A percentile compares a stretch with the other conserved stretches of the same genome.
These are phyloP conservation scores for Notospermus geniculatus DNA, from an alignment of 1,140 invertebrate species.

Conservation along the genomic window DNA sequence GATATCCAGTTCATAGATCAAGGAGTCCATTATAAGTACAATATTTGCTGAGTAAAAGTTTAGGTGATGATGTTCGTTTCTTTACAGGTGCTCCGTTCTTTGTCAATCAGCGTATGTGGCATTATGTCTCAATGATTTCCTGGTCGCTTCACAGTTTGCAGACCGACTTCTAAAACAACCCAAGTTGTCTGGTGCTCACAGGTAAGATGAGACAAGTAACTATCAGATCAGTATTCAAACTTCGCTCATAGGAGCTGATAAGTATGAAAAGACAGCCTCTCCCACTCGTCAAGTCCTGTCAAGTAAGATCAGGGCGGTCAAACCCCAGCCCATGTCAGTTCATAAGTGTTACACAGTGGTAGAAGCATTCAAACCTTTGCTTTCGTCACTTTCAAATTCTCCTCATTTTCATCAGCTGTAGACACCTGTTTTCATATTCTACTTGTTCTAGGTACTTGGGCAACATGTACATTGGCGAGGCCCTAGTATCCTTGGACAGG, in stretches of 20 bases:
- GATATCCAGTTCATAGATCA: too few relatives aligned
- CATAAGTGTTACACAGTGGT: too few relatives aligned
- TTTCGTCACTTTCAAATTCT: too few relatives aligned
- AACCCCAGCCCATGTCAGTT: too few relatives aligned
- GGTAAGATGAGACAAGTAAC: slow-evolving; percentile 53
- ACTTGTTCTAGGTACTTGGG: slow-evolving; percentile 69
- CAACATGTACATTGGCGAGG: slow-evolving; percentile 86
- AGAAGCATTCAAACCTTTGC: too few relatives aligned
- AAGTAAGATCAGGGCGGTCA: too few relatives aligned
- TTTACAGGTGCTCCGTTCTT: slow-evolving; percentile 67
- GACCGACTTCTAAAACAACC: slow-evolving; percentile 67
- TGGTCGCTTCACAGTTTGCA: slow-evolving; percentile 76
- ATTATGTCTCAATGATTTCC: slow-evolving; percentile 79
- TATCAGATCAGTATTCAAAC: too few relatives aligned
- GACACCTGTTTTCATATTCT: neutral
- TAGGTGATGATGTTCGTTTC: slow-evolving; percentile 8
- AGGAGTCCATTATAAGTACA: too few relatives aligned
- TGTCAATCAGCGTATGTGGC: slow-evolving; percentile 79
- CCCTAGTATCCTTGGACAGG: slow-evolving; percentile 78
- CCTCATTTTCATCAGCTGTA: too few relatives aligned
- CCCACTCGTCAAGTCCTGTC: too few relatives aligned
- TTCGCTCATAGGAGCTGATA: too few relatives aligned
- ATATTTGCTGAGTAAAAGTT: neutral
- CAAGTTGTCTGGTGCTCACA: slow-evolving; percentile 66
- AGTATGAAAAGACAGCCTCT: too few relatives aligned